Evolutionary conservation across 2,797 vertebrate genomes (phyloP).

Genomic region (Harpagifer antarcticus): DNA sequence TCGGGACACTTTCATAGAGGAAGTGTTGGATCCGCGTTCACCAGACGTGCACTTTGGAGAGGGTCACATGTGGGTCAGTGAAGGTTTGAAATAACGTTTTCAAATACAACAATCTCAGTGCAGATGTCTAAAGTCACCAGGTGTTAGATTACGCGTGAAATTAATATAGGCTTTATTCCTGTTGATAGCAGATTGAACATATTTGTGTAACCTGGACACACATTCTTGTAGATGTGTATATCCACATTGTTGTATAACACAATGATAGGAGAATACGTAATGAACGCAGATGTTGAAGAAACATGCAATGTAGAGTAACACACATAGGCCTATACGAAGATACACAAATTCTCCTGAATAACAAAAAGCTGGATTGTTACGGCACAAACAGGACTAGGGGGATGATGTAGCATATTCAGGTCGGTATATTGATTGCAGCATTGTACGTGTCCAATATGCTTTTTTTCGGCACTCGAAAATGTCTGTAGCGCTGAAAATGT

Average conservation of each 20-base stretch:
- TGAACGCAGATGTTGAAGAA: too few relatives aligned
- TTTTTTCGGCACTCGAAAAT: background rate
- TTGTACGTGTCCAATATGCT: background rate
- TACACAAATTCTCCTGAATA: too few relatives aligned
- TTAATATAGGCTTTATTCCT: fast-evolving
- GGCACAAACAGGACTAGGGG: background rate
- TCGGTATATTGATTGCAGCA: background rate
- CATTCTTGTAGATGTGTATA: background rate
- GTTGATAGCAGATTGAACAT: background rate
- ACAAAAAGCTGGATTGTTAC: too few relatives aligned
- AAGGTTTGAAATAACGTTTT: constrained; percentile 25
- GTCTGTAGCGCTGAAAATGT: background rate
- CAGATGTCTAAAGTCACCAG: background rate
- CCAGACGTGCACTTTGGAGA: constrained; percentile 23
- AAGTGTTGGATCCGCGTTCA: constrained; percentile 55
- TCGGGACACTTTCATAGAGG: constrained; percentile 43
- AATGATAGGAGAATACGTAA: too few relatives aligned
- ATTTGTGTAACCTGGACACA: background rate
- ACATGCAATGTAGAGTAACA: too few relatives aligned
- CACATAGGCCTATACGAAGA: too few relatives aligned
- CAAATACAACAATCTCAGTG: background rate
- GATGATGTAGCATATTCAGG: background rate
- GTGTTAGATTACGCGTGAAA: too few relatives aligned
- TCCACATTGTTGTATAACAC: background rate
- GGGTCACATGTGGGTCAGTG: constrained; percentile 61